Percentiles rank a stretch among this genome's conserved stretches.
Conservation (phyloP, 2,888 invertebrate species). For the Encarsia formosa region DNA sequence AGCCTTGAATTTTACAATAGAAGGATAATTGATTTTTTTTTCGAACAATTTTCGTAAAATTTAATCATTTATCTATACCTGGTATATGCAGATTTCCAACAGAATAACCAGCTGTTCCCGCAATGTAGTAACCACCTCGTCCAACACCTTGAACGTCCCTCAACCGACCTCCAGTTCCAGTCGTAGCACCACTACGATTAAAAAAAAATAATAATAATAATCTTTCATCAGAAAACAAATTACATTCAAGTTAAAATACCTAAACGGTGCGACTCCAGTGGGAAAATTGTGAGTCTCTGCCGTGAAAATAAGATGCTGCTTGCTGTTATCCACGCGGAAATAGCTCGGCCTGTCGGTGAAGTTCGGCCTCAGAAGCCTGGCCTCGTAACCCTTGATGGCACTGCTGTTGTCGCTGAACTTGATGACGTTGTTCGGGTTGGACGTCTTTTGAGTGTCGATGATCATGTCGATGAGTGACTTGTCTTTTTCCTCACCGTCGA, state of each 20-base stretch:
- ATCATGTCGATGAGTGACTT: conserved; percentile 90
- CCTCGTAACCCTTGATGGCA: conserved; percentile 80
- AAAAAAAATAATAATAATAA: not conserved
- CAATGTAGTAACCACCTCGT: conserved; percentile 87
- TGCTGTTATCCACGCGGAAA: conserved; percentile 54
- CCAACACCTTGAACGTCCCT: conserved; percentile 95
- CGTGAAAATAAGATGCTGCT: conserved; percentile 91
- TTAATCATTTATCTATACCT: conserved; percentile 55
- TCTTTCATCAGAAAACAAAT: not conserved
- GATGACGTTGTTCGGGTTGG: conserved; percentile 91
- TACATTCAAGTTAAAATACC: conserved; percentile 42
- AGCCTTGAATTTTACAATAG: conserved; percentile 68
- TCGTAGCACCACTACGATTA: conserved; percentile 83
- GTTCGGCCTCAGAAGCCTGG: conserved; percentile 65
- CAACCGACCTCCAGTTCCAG: conserved; percentile 94
- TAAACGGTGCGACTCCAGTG: conserved; percentile 93
- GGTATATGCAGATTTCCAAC: conserved; percentile 90
- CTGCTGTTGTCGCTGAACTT: conserved; percentile 97
- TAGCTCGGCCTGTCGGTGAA: conserved; percentile 64
- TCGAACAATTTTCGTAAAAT: too few relatives aligned
- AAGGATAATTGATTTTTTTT: too few relatives aligned
- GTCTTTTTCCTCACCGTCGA: conserved; percentile 75
- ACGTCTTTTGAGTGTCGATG: conserved; percentile 77
- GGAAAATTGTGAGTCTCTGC: conserved; percentile 99
- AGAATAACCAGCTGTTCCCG: conserved; percentile 94